These are phyloP conservation scores for Lota lota DNA, from an alignment of 2,113 vertebrate species.

Conservation along the genomic window DNA sequence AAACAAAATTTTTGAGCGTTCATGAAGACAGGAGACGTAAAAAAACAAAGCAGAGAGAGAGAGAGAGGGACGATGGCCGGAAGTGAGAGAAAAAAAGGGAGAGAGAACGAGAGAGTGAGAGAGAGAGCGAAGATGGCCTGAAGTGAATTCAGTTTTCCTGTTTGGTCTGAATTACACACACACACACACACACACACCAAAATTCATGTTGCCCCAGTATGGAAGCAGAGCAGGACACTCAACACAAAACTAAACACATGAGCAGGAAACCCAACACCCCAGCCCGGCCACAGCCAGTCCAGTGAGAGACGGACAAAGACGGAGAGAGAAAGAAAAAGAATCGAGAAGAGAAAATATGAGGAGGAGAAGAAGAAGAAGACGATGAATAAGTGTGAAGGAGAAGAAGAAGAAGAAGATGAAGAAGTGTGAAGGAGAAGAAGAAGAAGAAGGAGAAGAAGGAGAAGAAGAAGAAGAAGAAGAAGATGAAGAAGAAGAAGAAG, in stretches of 20 bases:
- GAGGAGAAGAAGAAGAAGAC: too few species aligned
- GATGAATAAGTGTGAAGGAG: too few species aligned
- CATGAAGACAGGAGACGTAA: too few species aligned
- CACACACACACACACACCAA: too few species aligned
- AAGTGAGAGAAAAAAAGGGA: too few species aligned
- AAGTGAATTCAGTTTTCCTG: constrained; percentile 24
- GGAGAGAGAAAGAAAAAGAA: neutral
- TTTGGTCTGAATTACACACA: constrained; percentile 13
- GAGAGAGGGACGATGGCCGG: neutral
- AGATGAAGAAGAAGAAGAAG: too few species aligned
- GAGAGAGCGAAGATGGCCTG: neutral
- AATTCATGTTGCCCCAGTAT: constrained; percentile 6
- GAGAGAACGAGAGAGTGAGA: too few species aligned
- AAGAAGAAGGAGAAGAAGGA: neutral
- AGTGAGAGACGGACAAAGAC: neutral
- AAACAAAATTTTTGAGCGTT: too few species aligned
- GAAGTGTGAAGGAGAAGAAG: neutral
- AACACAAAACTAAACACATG: neutral
- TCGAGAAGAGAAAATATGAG: too few species aligned
- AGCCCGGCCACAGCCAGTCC: neutral
- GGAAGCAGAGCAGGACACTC: constrained; percentile 21
- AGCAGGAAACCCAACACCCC: constrained; percentile 5
- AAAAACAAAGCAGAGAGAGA: neutral
- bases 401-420: too few species aligned
- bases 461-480: too few species aligned